Base-by-base conservation (phyloP, 2,113 vertebrate species). In the Apodemus speciosus region DNA sequence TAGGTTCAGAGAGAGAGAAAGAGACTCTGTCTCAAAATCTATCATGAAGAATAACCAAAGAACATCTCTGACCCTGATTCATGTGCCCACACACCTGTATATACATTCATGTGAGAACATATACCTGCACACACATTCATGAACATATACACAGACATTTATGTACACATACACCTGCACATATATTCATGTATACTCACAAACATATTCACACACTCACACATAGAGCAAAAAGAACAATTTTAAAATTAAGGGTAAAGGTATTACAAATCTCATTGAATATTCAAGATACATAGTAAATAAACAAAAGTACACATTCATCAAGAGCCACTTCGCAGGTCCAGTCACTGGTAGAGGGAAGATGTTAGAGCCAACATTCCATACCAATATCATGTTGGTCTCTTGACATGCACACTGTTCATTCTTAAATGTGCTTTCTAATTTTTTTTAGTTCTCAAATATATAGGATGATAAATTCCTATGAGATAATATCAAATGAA, bases 311-410 rank as follows among this genome's bases (percentile, higher is more conserved):
- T 0, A 49, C 30, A 9, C 25, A 20, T 25, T n/a, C 35, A 8
- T 53, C 2, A 23, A 32, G 73, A 9, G 3, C 14, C 40, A 35
- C 7, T 3, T 35, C 35, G 6, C 18, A 72, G 3, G 46, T 25
- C 2, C 32, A 14, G 27, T 72, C 14, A 71, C 0, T 1, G 11
- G 0, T 3, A 58, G 21, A 38, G 10, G 25, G 32, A 25, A 56
- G 4, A 5, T 21, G 32, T 3, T 9, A 14, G 8, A 60, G 18
- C 20, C 0, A 0, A 15, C 2, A 25, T 46, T 49, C 30, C 9
- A 6, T 0, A 2, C 11, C 1, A 32, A 35, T 11, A 20, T 7
- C 25, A 18, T 10, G 62, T 23, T 23, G 46, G 11, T 51, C 27
- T 18, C n/a, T 51, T 51, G 8, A 11, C n/a, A n/a, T 27, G 23